Percentiles rank a stretch among this genome's conserved stretches.
phyloP scores from a whole-genome alignment of 2,888 invertebrate genomes.

The Metellina segmentata region DNA sequence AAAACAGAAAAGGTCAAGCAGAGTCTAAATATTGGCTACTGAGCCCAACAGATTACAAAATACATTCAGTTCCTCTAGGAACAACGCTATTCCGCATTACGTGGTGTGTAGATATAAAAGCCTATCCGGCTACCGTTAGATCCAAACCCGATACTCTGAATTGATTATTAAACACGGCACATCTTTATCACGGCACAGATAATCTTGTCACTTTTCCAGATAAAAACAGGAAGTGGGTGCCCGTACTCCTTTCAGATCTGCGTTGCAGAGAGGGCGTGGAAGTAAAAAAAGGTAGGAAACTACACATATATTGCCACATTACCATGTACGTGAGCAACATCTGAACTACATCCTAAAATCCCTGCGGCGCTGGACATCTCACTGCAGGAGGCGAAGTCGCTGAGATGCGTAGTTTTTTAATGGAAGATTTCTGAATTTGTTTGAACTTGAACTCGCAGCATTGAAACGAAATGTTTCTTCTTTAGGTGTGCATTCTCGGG shows the following conservation, averaged over 20 bases:
- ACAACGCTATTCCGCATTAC: no score
- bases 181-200: slow-evolving; percentile 7
- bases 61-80: no score
- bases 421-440: background rate
- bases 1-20: no score
- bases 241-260: background rate
- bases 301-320: background rate
- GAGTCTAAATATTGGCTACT: no score
- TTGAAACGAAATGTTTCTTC: no score
- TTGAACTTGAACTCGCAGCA: no score
- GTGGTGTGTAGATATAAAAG: no score
- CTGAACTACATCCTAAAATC: background rate
- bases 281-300: no score
- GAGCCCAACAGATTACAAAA: no score
- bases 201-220: slow-evolving; percentile 20
- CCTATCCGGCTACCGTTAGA: no score
- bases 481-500: no score
- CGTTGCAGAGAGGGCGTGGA: slow-evolving; percentile 3
- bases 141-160: background rate
- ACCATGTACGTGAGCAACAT: slow-evolving; percentile 21
- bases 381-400: background rate
- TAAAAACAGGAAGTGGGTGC: slow-evolving; percentile 13
- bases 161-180: slow-evolving; percentile 38
- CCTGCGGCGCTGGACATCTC: background rate
- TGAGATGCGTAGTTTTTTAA: background rate